phyloP scores from a whole-genome alignment of 2,888 invertebrate genomes.

The Mythimna impura region DNA sequence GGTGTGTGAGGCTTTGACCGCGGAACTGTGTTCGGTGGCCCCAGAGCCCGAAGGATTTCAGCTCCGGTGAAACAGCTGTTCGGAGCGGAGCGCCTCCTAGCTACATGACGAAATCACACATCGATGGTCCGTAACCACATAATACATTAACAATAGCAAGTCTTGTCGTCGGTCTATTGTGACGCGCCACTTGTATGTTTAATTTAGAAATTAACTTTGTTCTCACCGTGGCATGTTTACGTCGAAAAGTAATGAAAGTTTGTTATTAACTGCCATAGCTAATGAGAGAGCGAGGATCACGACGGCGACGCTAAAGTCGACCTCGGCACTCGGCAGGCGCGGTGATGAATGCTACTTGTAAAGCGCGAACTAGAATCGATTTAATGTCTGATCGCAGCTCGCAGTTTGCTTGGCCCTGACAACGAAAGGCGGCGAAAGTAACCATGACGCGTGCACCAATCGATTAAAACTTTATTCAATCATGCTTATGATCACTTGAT shows the following conservation, averaged over 20 bases:
- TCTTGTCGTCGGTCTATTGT: constrained; percentile 71
- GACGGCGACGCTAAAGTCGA: constrained; percentile 61
- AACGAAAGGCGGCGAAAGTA: constrained; percentile 88
- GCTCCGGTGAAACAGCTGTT: constrained; percentile 82
- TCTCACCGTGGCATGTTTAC: constrained; percentile 64
- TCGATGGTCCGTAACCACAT: constrained; percentile 71
- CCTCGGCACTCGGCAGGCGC: constrained; percentile 76
- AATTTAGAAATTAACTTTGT: constrained; percentile 69
- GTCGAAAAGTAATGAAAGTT: constrained; percentile 70
- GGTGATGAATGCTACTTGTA: constrained; percentile 75
- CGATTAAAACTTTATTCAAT: constrained; percentile 73
- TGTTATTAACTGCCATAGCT: constrained; percentile 65
- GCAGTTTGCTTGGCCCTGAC: constrained; percentile 78
- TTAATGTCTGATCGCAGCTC: constrained; percentile 73
- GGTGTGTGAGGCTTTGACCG: constrained; percentile 64
- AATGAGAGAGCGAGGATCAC: constrained; percentile 65
- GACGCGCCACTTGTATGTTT: constrained; percentile 69
- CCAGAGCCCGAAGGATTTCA: constrained; percentile 51
- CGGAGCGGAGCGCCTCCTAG: constrained; percentile 65
- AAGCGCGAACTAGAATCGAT: constrained; percentile 69
- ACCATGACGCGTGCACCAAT: constrained; percentile 77
- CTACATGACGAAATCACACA: constrained; percentile 73
- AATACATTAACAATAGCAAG: constrained; percentile 75
- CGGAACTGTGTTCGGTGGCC: constrained; percentile 61
- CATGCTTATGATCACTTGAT: constrained; percentile 60